Percentiles rank a stretch among this genome's conserved stretches.
These are phyloP conservation scores for Julus scandinavius DNA, from an alignment of 2,888 invertebrate species.

Conservation along the genomic window DNA sequence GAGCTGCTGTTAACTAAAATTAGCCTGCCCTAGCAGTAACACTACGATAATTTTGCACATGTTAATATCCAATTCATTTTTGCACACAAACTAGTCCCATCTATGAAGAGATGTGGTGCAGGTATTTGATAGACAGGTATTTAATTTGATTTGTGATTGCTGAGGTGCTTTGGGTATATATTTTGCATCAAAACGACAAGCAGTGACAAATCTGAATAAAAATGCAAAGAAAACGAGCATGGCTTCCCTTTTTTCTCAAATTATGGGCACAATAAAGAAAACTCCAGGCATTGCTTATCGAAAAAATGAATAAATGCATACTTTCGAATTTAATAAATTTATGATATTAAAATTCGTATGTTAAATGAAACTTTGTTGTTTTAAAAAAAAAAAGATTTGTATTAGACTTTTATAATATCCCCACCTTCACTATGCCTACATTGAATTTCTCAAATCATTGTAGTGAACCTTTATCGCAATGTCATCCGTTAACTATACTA, in stretches of 20 bases:
- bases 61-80: background rate
- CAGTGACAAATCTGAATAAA: constrained; percentile 11
- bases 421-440: too few species aligned
- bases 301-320: background rate
- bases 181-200: background rate
- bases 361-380: background rate
- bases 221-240: background rate
- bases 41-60: too few species aligned
- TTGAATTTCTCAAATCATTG: too few species aligned
- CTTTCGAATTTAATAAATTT: background rate
- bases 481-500: too few species aligned
- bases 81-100: background rate
- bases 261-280: background rate
- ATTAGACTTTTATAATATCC: too few species aligned
- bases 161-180: background rate
- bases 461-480: too few species aligned
- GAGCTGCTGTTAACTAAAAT: background rate
- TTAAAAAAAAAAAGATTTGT: too few species aligned
- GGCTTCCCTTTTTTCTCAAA: background rate
- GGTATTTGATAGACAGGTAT: background rate
- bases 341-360: background rate
- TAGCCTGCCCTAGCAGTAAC: too few species aligned
- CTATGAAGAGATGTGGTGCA: background rate
- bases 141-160: constrained; percentile 17
- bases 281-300: background rate